Conservation (phyloP, 1,140 invertebrate species). For the Penaeus indicus region DNA sequence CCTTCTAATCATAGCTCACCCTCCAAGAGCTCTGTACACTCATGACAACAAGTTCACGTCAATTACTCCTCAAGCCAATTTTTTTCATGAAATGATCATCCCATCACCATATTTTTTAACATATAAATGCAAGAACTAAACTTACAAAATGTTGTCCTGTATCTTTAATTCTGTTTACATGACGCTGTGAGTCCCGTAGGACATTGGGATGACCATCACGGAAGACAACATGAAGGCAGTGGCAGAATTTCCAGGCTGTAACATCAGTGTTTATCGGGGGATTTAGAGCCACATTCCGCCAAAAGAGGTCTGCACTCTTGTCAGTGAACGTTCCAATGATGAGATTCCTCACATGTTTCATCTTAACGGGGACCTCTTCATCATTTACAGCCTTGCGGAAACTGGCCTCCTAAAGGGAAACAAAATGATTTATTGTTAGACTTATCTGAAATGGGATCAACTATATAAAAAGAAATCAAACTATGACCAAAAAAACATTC, state of each 20-base stretch:
- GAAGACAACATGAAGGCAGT: slow-evolving; percentile 95
- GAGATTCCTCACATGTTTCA: slow-evolving; percentile 89
- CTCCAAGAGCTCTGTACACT: too few species aligned
- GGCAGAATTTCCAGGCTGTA: slow-evolving; percentile 98
- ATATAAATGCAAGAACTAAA: background rate
- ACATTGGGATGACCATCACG: slow-evolving; percentile 93
- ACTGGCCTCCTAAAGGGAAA: slow-evolving; percentile 36
- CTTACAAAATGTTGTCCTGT: slow-evolving; percentile 58
- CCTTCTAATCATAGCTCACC: too few species aligned
- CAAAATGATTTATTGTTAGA: too few species aligned
- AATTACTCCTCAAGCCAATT: too few species aligned
- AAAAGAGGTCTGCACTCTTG: slow-evolving; percentile 90
- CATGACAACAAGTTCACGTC: too few species aligned
- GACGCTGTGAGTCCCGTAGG: slow-evolving; percentile 80
- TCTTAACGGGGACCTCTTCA: slow-evolving; percentile 90
- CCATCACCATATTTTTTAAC: too few species aligned
- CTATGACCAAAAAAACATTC: too few species aligned
- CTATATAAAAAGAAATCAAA: too few species aligned
- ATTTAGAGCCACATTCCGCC: slow-evolving; percentile 85
- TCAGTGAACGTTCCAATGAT: slow-evolving; percentile 97
- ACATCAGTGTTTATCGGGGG: slow-evolving; percentile 93
- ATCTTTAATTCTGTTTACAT: slow-evolving; percentile 40
- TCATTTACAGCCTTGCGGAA: slow-evolving; percentile 56
- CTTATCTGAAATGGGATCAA: too few species aligned
- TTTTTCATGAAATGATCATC: too few species aligned